These are phyloP conservation scores for Athalia circularis DNA, from an alignment of 2,888 invertebrate species.

Conservation along the genomic window DNA sequence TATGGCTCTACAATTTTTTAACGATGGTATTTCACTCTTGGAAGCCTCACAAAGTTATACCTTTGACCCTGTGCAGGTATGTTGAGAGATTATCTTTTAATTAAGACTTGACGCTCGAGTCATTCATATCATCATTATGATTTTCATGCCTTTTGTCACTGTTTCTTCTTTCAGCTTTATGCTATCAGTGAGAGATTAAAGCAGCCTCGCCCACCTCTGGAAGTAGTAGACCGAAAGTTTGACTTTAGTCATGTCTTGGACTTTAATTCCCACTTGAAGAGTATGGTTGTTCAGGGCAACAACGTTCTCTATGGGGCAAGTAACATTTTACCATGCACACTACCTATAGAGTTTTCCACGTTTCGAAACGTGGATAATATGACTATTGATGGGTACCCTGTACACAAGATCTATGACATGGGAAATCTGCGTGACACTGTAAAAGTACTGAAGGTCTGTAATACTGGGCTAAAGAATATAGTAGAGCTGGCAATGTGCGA, in stretches of 20 bases:
- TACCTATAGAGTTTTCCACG: conserved; percentile 87
- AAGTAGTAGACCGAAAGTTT: conserved; percentile 85
- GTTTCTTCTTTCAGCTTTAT: conserved; percentile 81
- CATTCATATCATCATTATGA: neutral
- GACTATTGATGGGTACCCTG: conserved; percentile 81
- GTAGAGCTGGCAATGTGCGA: conserved; percentile 91
- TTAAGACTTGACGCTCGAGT: neutral
- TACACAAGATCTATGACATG: conserved; percentile 80
- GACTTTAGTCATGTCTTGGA: conserved; percentile 95
- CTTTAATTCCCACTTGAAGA: conserved; percentile 86
- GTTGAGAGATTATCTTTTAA: conserved; percentile 17
- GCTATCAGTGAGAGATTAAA: conserved; percentile 93
- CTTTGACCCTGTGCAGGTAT: conserved; percentile 88
- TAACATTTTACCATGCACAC: conserved; percentile 87
- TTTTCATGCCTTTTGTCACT: neutral
- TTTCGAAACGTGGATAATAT: conserved; percentile 88
- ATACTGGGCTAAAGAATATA: conserved; percentile 81
- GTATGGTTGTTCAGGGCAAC: conserved; percentile 82
- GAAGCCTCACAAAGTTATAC: conserved; percentile 80
- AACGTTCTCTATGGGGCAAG: conserved; percentile 84
- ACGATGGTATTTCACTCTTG: conserved; percentile 83
- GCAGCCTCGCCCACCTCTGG: conserved; percentile 88
- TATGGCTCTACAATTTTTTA: conserved; percentile 86
- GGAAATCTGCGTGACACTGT: conserved; percentile 80
- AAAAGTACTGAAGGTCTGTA: conserved; percentile 79